These are phyloP conservation scores for Trypoxylus dichotomus DNA, from an alignment of 1,140 invertebrate genomes.

Conservation along the genomic window DNA sequence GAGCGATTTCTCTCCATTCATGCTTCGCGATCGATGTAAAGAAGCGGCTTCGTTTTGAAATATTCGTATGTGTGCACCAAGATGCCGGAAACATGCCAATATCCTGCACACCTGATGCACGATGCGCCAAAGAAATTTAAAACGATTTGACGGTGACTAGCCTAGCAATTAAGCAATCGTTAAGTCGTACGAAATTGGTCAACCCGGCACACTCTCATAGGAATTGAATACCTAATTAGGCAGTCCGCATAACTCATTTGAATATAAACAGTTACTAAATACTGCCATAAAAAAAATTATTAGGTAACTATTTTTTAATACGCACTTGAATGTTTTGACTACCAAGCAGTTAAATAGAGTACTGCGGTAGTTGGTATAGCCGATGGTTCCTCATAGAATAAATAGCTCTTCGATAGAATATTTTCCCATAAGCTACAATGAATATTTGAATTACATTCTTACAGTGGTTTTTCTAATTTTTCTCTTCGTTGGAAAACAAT, in stretches of 20 bases:
- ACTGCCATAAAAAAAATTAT: background rate
- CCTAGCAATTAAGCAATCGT: background rate
- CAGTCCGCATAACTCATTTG: background rate
- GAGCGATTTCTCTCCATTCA: background rate
- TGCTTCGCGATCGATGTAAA: background rate
- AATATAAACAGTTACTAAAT: background rate
- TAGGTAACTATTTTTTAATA: background rate
- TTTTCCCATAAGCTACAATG: too few relatives aligned
- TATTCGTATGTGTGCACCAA: background rate
- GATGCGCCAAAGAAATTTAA: background rate
- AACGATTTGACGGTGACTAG: background rate
- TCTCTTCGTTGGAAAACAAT: too few relatives aligned
- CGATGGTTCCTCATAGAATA: too few relatives aligned
- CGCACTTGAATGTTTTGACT: background rate
- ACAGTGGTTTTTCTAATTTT: too few relatives aligned
- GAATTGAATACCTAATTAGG: background rate
- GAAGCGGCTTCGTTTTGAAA: background rate
- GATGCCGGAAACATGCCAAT: background rate
- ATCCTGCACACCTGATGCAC: background rate
- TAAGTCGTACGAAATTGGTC: background rate
- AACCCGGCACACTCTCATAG: background rate
- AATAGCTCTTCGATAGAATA: too few relatives aligned
- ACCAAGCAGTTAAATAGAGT: too few relatives aligned
- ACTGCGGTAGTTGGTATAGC: too few relatives aligned
- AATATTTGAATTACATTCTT: too few relatives aligned